Conservation (phyloP, 2,888 invertebrate genomes). For the Yponomeuta sedellus region DNA sequence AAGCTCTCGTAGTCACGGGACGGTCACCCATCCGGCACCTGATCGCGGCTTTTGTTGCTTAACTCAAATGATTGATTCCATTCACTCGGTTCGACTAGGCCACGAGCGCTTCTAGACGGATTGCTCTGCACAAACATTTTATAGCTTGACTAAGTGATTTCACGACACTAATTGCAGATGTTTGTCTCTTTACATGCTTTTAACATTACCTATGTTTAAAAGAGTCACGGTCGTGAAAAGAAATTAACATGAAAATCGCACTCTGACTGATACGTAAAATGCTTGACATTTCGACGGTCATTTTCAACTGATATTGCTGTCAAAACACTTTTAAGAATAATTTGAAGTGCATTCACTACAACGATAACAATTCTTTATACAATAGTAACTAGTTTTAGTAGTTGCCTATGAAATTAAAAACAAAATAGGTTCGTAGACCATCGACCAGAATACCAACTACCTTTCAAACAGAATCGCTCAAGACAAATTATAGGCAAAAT, state of each 20-base stretch:
- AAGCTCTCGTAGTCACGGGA: too few species aligned
- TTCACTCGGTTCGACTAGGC: too few species aligned
- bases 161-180: background rate
- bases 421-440: too few species aligned
- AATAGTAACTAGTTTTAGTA: background rate
- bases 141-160: background rate
- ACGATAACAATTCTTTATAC: too few species aligned
- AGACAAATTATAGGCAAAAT: too few species aligned
- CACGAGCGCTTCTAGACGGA: too few species aligned
- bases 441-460: too few species aligned
- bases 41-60: too few species aligned
- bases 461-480: too few species aligned
- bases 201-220: background rate
- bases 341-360: background rate
- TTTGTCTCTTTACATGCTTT: background rate
- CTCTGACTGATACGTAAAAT: background rate
- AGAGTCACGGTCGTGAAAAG: background rate
- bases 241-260: constrained; percentile 1
- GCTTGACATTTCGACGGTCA: background rate
- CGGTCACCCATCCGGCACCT: too few species aligned
- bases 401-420: too few species aligned
- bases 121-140: background rate
- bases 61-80: too few species aligned
- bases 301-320: background rate
- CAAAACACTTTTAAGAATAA: background rate